phyloP scores from a whole-genome alignment of 2,888 invertebrate species.

The Amphipyra tragopoginis region DNA sequence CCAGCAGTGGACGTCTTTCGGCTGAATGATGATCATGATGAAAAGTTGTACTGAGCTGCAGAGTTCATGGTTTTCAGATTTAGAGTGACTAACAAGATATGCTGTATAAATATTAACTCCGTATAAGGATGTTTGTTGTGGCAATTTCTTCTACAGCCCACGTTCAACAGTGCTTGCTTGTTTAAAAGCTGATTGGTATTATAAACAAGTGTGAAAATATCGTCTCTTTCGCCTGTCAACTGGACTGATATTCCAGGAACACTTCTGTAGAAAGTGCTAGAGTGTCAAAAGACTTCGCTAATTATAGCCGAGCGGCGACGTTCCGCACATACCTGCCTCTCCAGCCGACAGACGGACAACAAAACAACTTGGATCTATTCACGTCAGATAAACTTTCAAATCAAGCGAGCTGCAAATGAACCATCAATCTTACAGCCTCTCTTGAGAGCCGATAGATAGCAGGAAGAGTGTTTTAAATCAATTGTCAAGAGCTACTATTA shows the following conservation, averaged over 20 bases:
- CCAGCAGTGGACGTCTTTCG: no score
- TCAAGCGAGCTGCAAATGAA: slow-evolving; percentile 56
- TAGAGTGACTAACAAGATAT: no score
- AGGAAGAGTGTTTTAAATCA: slow-evolving; percentile 58
- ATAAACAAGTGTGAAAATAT: slow-evolving; percentile 13
- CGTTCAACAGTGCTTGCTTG: slow-evolving; percentile 1
- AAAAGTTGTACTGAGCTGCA: no score
- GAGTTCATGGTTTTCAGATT: no score
- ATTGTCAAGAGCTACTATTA: slow-evolving; percentile 49
- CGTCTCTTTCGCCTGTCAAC: slow-evolving; percentile 22
- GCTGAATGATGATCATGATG: no score
- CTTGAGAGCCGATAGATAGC: slow-evolving; percentile 46
- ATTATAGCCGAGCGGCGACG: slow-evolving; percentile 75
- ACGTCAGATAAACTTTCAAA: slow-evolving; percentile 61
- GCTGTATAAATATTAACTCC: slow-evolving; percentile 10
- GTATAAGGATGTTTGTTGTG: background rate
- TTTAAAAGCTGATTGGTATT: background rate
- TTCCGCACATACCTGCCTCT: slow-evolving; percentile 72
- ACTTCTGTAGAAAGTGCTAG: slow-evolving; percentile 62
- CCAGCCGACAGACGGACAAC: slow-evolving; percentile 62
- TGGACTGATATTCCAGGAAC: slow-evolving; percentile 67
- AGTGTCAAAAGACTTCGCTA: slow-evolving; percentile 75
- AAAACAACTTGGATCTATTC: slow-evolving; percentile 68
- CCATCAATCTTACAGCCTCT: slow-evolving; percentile 60
- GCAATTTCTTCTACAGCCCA: background rate